Evolutionary conservation across 2,888 invertebrate species (phyloP).

Genomic region (Synanthedon andrenaeformis): DNA sequence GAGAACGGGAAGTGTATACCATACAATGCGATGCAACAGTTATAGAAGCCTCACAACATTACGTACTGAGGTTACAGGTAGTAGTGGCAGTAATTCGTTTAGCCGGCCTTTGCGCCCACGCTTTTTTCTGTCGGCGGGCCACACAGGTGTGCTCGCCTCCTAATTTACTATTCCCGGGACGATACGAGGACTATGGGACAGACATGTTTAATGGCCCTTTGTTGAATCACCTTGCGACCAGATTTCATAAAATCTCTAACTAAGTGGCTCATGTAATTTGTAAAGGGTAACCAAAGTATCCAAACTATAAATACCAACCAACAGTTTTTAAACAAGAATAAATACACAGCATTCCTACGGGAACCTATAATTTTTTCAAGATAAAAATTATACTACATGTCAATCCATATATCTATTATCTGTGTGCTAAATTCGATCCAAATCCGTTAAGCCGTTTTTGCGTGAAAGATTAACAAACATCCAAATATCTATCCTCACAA

Average conservation of each 20-base stretch:
- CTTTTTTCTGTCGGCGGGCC: slow-evolving; percentile 54
- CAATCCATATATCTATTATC: no score
- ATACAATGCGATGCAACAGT: slow-evolving; percentile 4
- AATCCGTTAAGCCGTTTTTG: no score
- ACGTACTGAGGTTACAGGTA: slow-evolving; percentile 52
- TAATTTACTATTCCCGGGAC: slow-evolving; percentile 63
- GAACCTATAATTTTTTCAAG: no score
- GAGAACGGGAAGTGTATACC: slow-evolving; percentile 21
- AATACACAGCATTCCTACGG: no score
- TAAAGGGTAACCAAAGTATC: no score
- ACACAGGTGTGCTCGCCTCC: slow-evolving; percentile 63
- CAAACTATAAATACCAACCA: slow-evolving; percentile 1
- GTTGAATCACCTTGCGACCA: slow-evolving; percentile 13
- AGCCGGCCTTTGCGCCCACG: slow-evolving; percentile 59
- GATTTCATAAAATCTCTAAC: neutral
- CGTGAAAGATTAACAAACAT: no score
- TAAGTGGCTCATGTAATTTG: no score
- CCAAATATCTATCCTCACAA: no score
- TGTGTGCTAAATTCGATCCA: no score
- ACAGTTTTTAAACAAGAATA: neutral
- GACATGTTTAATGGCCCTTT: slow-evolving; percentile 43
- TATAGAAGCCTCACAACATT: slow-evolving; percentile 12
- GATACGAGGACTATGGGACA: slow-evolving; percentile 33
- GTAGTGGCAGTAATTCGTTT: slow-evolving; percentile 69
- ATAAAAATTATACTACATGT: no score